Evolutionary conservation across 2,797 vertebrate species (phyloP).

Genomic region (Diglossa cyanea): DNA sequence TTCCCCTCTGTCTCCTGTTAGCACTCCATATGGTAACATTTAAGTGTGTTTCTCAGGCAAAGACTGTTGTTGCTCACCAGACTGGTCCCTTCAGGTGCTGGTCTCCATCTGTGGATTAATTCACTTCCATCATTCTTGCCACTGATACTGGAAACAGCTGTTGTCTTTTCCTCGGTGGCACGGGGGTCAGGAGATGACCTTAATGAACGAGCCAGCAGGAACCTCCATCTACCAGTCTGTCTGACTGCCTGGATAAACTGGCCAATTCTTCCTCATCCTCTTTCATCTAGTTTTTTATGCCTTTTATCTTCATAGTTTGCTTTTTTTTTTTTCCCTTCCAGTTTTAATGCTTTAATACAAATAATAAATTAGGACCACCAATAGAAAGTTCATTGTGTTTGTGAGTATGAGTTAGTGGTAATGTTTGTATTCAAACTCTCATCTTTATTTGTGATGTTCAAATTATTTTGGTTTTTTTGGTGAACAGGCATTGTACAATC

Average conservation of each 20-base stretch:
- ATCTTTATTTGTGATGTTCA: background rate
- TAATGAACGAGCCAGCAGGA: conserved; percentile 18
- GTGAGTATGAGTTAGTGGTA: background rate
- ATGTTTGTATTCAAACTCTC: background rate
- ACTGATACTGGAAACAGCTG: conserved; percentile 65
- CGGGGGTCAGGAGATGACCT: conserved; percentile 55
- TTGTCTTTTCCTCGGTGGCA: conserved; percentile 52
- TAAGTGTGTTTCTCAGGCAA: conserved; percentile 28
- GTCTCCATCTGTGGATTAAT: conserved; percentile 64
- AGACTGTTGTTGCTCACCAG: conserved; percentile 38
- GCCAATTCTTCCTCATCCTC: background rate
- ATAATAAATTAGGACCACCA: background rate
- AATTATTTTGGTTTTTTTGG: accelerated
- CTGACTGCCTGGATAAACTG: background rate
- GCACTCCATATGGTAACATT: conserved; percentile 66
- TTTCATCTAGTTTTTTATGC: background rate
- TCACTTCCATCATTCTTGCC: conserved; percentile 58
- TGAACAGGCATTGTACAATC: background rate
- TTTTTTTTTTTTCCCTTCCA: background rate
- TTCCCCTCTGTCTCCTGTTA: conserved; percentile 54
- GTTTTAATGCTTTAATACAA: background rate
- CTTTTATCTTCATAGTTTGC: background rate
- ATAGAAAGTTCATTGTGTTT: background rate
- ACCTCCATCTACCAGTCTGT: background rate
- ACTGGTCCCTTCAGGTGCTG: conserved; percentile 64